Evolutionary conservation across 53 echinoderm and acorn worm species (phyloP), one percentile per base, ranked within the genome.

Genomic region (Henricia sp.): DNA sequence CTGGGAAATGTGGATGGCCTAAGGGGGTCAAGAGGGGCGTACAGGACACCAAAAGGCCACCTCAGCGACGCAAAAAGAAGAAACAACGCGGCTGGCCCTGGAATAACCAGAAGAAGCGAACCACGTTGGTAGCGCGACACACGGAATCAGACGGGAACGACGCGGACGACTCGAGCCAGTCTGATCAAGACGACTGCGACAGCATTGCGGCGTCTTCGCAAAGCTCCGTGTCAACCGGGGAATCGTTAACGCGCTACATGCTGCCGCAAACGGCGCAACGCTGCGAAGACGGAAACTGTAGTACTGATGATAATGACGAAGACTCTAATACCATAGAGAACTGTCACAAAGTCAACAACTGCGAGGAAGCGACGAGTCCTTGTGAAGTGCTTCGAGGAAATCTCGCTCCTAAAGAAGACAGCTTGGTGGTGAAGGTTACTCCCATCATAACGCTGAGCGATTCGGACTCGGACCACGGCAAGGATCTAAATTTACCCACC

Each of bases 1-100:
- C 89, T 82, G 89, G 85, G 74, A 91, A 89, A 80, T 85, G 90
- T 74, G 94, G 94, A 88, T 91, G 96, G 96, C 96, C 96, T 86
- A 94, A 85, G 90, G 96, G 96, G 90, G 90, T 91, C 86, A 94
- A 94, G 92, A 92, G 94, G 94, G 96, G 92, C 80, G 29, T 36
- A 40, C 48, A 41, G 50, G 82, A 93, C 89, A 89, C 74, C 66
- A 84, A 78, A 52, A 84, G 89, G 94, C 88, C 88, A 89, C 89
- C 85, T 90, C 74, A 62, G 28, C 52, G 85, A 75, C 33, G 83
- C 73, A 73, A 93, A 78, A 84, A 87, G 94, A 60, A 84, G 83
- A 75, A 89, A 85, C 74, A 74, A 85, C 71, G 76, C 84, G 77
- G 94, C 87, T 67, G 89, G 89, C 43, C 84, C 85, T 68, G 93